A percentile compares a stretch with the other conserved stretches of the same genome.
phyloP scores from a whole-genome alignment of 2,113 vertebrate genomes.

The Shinisaurus crocodilurus region DNA sequence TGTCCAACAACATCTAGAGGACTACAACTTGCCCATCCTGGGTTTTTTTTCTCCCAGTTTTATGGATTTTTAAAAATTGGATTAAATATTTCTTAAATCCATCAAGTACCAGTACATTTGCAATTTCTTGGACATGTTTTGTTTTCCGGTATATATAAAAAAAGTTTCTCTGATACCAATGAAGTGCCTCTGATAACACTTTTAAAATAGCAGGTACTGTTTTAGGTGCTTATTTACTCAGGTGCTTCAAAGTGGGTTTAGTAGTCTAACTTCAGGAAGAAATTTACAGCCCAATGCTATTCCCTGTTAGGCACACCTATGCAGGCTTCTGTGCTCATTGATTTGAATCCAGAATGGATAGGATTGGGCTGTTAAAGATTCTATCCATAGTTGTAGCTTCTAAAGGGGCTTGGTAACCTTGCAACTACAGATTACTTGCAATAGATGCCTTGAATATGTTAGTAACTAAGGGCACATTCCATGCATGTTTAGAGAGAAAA shows the following conservation, averaged over 20 bases:
- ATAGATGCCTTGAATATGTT: neutral
- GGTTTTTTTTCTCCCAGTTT: neutral
- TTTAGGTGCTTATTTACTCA: constrained; percentile 7
- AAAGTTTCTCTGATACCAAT: neutral
- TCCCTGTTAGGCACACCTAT: neutral
- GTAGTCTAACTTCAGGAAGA: neutral
- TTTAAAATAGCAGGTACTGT: constrained; percentile 9
- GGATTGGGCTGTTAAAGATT: neutral
- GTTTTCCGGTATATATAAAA: neutral
- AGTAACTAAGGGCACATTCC: too few relatives aligned
- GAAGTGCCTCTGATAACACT: constrained; percentile 3
- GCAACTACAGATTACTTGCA: neutral
- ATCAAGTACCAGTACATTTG: neutral
- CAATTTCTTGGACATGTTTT: neutral
- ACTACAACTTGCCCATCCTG: too few relatives aligned
- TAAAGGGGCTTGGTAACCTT: neutral
- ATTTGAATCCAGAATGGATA: neutral
- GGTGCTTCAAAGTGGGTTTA: neutral
- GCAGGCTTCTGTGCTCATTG: neutral
- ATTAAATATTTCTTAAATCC: neutral
- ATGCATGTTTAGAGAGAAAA: too few relatives aligned
- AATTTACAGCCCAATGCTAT: neutral
- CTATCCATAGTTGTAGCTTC: neutral
- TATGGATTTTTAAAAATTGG: neutral
- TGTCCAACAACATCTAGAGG: too few relatives aligned